phyloP scores from a whole-genome alignment of 2,888 invertebrate species.

The Troides helena region DNA sequence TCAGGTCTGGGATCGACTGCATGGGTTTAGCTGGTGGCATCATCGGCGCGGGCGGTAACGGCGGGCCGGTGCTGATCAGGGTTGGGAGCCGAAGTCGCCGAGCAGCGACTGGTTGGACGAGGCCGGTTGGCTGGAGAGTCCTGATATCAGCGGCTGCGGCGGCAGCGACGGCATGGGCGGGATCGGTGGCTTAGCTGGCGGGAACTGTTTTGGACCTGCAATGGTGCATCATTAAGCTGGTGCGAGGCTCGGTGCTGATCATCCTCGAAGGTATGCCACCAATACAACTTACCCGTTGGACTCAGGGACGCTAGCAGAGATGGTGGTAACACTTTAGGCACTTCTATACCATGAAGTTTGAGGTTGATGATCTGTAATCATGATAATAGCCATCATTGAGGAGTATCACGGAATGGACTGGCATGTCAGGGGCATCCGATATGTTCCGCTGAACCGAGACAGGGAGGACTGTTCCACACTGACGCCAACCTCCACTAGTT shows the following conservation, averaged over 20 bases:
- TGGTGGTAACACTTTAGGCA: slow-evolving; percentile 92
- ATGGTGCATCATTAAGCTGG: not conserved
- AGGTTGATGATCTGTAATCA: slow-evolving; percentile 87
- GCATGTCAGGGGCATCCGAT: too few relatives aligned
- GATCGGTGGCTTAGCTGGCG: slow-evolving; percentile 63
- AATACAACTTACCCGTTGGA: slow-evolving; percentile 63
- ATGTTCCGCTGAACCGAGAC: too few relatives aligned
- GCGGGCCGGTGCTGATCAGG: slow-evolving; percentile 34
- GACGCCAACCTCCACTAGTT: too few relatives aligned
- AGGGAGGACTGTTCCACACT: too few relatives aligned
- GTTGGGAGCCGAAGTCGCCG: slow-evolving; percentile 47
- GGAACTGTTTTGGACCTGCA: slow-evolving; percentile 53
- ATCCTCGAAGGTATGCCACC: not conserved
- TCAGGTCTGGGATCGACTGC: slow-evolving; percentile 58
- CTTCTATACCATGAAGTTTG: slow-evolving; percentile 94
- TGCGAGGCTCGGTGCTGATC: too few relatives aligned
- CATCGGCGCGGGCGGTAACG: slow-evolving; percentile 18
- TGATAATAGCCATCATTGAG: not conserved
- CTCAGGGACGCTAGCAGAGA: slow-evolving; percentile 85
- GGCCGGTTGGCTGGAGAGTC: slow-evolving; percentile 35
- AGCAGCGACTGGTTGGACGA: slow-evolving; percentile 46
- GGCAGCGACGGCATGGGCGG: slow-evolving; percentile 60
- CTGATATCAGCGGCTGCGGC: slow-evolving; percentile 44
- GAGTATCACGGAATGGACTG: too few relatives aligned
- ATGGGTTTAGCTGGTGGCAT: slow-evolving; percentile 47